Percentiles rank a stretch among this genome's conserved stretches.
phyloP scores from a whole-genome alignment of 2,113 vertebrate genomes.

The Semnornis frantzii region DNA sequence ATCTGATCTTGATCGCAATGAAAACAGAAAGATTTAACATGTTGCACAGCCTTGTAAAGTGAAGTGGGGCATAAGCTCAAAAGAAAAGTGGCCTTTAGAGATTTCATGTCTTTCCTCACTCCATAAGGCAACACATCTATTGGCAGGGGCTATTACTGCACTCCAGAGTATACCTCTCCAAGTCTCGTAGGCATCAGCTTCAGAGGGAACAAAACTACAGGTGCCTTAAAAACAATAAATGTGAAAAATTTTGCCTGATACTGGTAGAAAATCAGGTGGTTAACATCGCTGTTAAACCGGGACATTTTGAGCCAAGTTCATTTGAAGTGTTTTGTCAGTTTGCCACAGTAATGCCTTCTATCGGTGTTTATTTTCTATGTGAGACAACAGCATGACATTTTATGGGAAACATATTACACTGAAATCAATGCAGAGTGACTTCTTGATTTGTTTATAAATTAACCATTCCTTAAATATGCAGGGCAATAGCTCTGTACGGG shows the following conservation, averaged over 20 bases:
- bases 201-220: not conserved
- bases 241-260: not conserved
- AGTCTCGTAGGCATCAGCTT: not conserved
- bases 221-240: not conserved
- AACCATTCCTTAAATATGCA: conserved; percentile 72
- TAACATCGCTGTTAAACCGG: not conserved
- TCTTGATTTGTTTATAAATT: conserved; percentile 71
- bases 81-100: not conserved
- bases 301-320: not conserved
- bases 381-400: conserved; percentile 16
- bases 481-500: conserved; percentile 35
- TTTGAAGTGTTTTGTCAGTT: not conserved
- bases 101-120: not conserved
- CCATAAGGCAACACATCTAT: not conserved
- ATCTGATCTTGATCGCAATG: not conserved
- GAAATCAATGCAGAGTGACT: conserved; percentile 51
- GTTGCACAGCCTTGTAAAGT: not conserved
- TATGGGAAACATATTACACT: conserved; percentile 43
- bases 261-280: not conserved
- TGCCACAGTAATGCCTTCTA: not conserved
- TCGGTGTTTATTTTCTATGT: conserved; percentile 14
- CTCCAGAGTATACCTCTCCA: not conserved
- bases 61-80: not conserved
- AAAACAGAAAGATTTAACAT: not conserved
- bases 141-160: not conserved